Percentiles rank a stretch among this genome's conserved stretches.
These are phyloP conservation scores for Diarsia brunnea DNA, from an alignment of 2,888 invertebrate species.

Conservation along the genomic window DNA sequence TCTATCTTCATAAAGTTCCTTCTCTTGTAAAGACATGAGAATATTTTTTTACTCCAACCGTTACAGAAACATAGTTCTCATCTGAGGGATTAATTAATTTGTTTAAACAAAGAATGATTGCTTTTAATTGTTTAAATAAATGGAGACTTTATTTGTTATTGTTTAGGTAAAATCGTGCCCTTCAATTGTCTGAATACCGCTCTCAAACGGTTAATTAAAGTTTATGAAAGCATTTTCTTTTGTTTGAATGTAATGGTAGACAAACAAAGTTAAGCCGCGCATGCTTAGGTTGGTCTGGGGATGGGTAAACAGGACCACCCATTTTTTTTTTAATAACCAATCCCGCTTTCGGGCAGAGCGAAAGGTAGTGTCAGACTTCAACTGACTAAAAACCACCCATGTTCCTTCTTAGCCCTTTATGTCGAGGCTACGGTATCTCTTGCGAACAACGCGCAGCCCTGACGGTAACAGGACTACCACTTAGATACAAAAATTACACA, in stretches of 20 bases:
- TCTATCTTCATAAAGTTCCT: background rate
- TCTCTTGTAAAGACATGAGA: slow-evolving; percentile 28
- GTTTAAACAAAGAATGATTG: slow-evolving; percentile 3
- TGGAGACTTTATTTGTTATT: background rate
- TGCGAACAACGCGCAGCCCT: too few species aligned
- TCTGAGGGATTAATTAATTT: slow-evolving; percentile 16
- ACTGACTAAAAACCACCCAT: too few species aligned
- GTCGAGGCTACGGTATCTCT: too few species aligned
- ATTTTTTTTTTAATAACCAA: too few species aligned
- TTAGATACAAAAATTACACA: too few species aligned
- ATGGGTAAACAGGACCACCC: background rate
- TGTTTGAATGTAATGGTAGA: background rate
- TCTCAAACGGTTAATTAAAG: background rate
- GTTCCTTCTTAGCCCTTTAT: too few species aligned
- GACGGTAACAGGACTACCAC: too few species aligned
- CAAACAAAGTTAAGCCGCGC: background rate
- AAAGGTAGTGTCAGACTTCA: too few species aligned
- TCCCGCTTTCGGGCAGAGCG: too few species aligned
- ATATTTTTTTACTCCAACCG: slow-evolving; percentile 9
- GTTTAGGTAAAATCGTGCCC: background rate
- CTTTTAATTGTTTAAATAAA: slow-evolving; percentile 7
- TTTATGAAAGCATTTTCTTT: slow-evolving; percentile 11
- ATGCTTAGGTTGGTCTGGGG: background rate
- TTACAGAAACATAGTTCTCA: slow-evolving; percentile 45
- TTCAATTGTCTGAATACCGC: background rate